Base-by-base conservation (phyloP, 37 sponge, comb jelly and placozoan species). In the Ephydatia muelleri region DNA sequence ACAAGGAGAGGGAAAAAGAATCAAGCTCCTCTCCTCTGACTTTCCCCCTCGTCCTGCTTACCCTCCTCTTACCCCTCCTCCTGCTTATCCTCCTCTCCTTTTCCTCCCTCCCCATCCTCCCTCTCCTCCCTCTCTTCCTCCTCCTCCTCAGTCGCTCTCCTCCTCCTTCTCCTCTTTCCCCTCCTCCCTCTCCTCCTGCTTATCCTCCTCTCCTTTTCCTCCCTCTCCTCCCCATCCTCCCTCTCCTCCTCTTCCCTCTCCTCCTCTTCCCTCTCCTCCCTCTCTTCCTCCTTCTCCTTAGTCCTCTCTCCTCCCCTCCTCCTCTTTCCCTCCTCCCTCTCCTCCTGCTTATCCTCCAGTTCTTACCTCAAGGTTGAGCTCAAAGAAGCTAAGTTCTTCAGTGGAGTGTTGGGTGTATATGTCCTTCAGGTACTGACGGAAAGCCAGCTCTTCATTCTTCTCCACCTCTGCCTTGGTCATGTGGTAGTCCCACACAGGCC, bases 281-380 rank as follows among this genome's bases (percentile, higher is more conserved):
- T 14, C 57, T 21, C 57, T 14, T 21, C 57, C 57, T 57, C 57
- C 16, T 57, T 21, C 16, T 57, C 43, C 3, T n/a, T n/a, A n/a
- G n/a, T n/a, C n/a, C n/a, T n/a, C n/a, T 43, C 43, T 6, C 43
- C 6, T 9, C 43, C 43, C 6, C 43, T 9, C 43, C 43, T 6
- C 43, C 21, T 84, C 33, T 3, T 12, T 31, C 5, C 26, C 82
- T 86, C 37, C 13, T 9, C 38, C 36, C 82, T n/a, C n/a, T n/a
- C n/a, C n/a, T n/a, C n/a, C 11, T 84, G 28, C 12, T 27, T n/a
- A 30, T 11, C 82, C 85, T 31, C 3, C 9, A 68, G 35, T 38
- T 66, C 9, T 30, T 8, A 93, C 96, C 89, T 97, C 99, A 38
- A 98, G 80, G 70, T 98, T 98, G 30, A 93, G 95, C 73, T 98